phyloP scores from a whole-genome alignment of 2,797 vertebrate species.

The Lithobates sylvaticus region DNA sequence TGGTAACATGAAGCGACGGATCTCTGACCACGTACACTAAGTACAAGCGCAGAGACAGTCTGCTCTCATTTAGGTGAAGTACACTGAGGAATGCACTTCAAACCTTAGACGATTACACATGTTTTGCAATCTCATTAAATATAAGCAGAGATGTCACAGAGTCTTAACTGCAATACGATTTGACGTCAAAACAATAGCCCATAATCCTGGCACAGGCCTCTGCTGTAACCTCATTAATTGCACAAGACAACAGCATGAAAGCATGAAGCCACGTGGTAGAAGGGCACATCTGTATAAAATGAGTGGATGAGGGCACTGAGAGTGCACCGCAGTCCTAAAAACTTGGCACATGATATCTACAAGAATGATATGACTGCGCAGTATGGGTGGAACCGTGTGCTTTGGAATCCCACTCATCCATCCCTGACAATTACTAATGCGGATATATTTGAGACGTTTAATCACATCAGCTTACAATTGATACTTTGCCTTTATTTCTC shows the following conservation, averaged over 20 bases:
- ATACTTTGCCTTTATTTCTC: not conserved
- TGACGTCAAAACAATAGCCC: slow-evolving; percentile 62
- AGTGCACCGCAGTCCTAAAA: not conserved
- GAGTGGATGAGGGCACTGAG: slow-evolving; percentile 13
- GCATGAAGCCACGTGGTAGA: slow-evolving; percentile 37
- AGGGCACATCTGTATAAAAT: slow-evolving; percentile 43
- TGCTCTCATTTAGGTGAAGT: slow-evolving; percentile 35
- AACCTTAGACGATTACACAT: slow-evolving; percentile 47
- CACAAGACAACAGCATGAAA: slow-evolving; percentile 48
- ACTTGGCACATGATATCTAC: slow-evolving; percentile 10
- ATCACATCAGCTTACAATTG: not conserved
- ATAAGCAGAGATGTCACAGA: slow-evolving; percentile 53
- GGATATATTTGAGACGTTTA: not conserved
- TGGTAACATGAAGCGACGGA: slow-evolving; percentile 29
- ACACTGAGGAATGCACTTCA: slow-evolving; percentile 33
- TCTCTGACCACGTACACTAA: slow-evolving; percentile 6
- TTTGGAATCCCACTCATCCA: not conserved
- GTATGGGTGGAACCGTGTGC: not conserved
- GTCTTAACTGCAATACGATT: slow-evolving; percentile 53
- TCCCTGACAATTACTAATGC: not conserved
- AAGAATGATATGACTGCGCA: not conserved
- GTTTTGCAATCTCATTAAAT: slow-evolving; percentile 57
- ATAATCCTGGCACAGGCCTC: slow-evolving; percentile 51
- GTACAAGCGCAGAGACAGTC: slow-evolving; percentile 27
- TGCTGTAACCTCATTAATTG: slow-evolving; percentile 47